A percentile compares a stretch with the other conserved stretches of the same genome.
Evolutionary conservation across 37 sponge, comb jelly and placozoan genomes (phyloP).

Genomic region (Beroe ovata): DNA sequence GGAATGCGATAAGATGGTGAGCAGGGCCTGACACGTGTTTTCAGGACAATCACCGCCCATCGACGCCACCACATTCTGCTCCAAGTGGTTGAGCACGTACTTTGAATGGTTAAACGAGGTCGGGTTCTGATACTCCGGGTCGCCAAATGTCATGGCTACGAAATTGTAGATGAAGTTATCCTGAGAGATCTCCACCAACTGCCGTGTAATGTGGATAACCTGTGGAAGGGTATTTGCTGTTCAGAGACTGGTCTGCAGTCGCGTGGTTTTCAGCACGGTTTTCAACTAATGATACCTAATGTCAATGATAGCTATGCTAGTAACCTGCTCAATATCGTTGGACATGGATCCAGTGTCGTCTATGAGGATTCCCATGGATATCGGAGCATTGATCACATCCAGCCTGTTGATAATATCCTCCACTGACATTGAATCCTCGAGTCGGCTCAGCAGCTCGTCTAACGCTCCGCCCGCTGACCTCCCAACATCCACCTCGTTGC

Average conservation of each 20-base stretch:
- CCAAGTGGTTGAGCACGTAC: neutral
- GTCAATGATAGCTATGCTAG: neutral
- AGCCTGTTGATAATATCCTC: conserved; percentile 4
- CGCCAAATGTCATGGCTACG: conserved; percentile 12
- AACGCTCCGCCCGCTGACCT: neutral
- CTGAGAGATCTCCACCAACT: neutral
- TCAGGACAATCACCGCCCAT: conserved; percentile 48
- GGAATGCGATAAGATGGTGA: neutral
- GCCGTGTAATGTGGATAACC: neutral
- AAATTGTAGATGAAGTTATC: conserved; percentile 1
- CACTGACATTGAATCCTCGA: neutral
- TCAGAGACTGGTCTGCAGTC: neutral
- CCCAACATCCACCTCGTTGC: neutral
- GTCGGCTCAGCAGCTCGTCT: neutral
- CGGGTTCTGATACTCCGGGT: conserved; percentile 16
- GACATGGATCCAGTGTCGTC: conserved; percentile 45
- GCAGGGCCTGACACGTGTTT: conserved; percentile 16
- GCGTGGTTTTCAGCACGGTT: neutral
- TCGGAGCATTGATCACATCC: neutral
- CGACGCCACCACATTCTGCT: neutral
- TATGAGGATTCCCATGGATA: neutral
- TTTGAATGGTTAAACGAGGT: neutral
- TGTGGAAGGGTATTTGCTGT: neutral
- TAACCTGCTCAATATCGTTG: conserved; percentile 56
- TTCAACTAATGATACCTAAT: too few species aligned